Conservation (phyloP, 2,113 vertebrate genomes). For the Cyprinodon tularosa region DNA sequence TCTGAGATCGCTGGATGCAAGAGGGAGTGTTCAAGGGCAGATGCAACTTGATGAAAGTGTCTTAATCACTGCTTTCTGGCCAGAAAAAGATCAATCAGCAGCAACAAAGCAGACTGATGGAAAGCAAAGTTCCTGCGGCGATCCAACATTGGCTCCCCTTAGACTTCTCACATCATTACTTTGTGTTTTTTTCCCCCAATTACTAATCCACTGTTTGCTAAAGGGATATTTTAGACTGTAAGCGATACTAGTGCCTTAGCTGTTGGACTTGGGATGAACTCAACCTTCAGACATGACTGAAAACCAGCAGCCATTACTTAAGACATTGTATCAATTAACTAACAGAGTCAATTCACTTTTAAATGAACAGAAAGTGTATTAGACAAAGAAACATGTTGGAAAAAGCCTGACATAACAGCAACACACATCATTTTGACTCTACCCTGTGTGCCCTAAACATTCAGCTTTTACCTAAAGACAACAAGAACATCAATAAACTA, state of each 20-base stretch:
- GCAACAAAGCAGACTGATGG: constrained; percentile 33
- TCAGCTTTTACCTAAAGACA: too few species aligned
- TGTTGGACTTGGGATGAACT: not conserved
- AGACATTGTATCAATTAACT: not conserved
- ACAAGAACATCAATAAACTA: too few species aligned
- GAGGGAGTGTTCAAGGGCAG: constrained; percentile 52
- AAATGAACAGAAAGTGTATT: not conserved
- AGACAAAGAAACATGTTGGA: not conserved
- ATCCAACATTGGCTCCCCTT: constrained; percentile 20
- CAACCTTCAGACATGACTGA: not conserved
- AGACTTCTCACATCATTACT: constrained; percentile 33
- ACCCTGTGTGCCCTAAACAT: not conserved
- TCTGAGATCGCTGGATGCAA: constrained; percentile 19
- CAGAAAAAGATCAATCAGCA: constrained; percentile 50
- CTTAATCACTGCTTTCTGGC: constrained; percentile 45
- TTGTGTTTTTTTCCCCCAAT: constrained; percentile 8
- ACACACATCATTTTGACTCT: not conserved
- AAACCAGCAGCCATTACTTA: not conserved
- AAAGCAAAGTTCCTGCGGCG: constrained; percentile 25
- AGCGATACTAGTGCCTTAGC: not conserved
- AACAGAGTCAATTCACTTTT: not conserved
- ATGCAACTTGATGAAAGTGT: constrained; percentile 55
- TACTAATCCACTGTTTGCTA: constrained; percentile 18
- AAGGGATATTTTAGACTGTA: constrained; percentile 13
- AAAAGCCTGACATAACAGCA: not conserved